Conservation (phyloP, 2,888 invertebrate genomes). For the Synanthedon vespiformis region DNA sequence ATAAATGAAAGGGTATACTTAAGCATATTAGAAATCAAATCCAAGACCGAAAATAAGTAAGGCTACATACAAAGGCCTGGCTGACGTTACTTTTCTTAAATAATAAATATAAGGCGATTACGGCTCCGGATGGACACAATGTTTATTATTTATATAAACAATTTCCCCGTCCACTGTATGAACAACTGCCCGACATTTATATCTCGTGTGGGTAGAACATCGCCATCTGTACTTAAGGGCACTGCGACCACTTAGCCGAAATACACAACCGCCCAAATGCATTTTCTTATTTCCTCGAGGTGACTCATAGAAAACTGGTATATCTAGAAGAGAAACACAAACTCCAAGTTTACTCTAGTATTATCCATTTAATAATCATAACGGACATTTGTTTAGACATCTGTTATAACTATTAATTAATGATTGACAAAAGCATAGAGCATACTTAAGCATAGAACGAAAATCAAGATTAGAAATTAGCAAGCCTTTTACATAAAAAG, state of each 20-base stretch:
- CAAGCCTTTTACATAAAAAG: neutral
- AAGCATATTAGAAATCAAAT: too few relatives aligned
- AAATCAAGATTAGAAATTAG: too few relatives aligned
- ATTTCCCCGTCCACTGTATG: conserved; percentile 14
- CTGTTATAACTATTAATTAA: too few relatives aligned
- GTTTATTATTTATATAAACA: neutral
- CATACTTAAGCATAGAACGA: too few relatives aligned
- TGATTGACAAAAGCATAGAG: too few relatives aligned
- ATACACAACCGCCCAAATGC: neutral
- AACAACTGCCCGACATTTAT: conserved; percentile 19
- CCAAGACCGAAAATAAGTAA: neutral
- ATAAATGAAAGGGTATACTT: neutral
- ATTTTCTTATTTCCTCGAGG: neutral
- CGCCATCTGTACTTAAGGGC: conserved; percentile 18
- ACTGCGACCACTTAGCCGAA: neutral
- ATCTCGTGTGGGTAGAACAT: conserved; percentile 20
- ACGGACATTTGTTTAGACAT: too few relatives aligned
- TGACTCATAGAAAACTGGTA: neutral
- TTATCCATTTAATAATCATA: too few relatives aligned
- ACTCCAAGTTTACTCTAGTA: too few relatives aligned
- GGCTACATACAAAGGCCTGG: neutral
- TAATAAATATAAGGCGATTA: too few relatives aligned
- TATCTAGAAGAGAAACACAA: too few relatives aligned
- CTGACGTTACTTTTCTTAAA: too few relatives aligned
- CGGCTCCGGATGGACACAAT: neutral